Evolutionary conservation across 1,140 invertebrate species (phyloP), one percentile per base, ranked within the genome.

Genomic region (Heliothis virescens): DNA sequence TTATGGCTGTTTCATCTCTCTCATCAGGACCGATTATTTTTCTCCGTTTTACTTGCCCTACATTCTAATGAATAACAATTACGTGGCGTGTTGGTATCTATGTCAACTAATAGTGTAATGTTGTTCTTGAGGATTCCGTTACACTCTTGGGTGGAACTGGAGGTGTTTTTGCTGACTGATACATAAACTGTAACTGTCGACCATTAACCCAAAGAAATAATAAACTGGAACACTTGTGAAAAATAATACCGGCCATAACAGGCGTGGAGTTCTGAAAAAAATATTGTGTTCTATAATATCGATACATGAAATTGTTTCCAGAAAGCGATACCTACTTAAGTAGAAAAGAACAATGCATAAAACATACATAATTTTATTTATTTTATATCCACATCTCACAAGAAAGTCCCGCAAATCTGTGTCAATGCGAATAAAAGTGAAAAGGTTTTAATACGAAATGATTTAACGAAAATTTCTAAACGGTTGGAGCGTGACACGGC

Each of bases 381-480:
- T 48, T 18, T 18, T 16, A 48, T 29, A 52, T 29, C 47, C 60
- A 52, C 41, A 53, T 52, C 47, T n/a, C 48, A 76, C 48, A 52
- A 29, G 50, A 67, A 78, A 78, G 52, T 59, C 47, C 16, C 52
- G 29, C 15, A 7, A 69, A 48, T 47, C 63, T 18, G 75, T 78
- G 75, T 69, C 75, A 78, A 78, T 57, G 15, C 16, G 50, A 67
- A 69, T 59, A 72, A 83, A 84, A 81, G 81, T 82, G 81, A 82
- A 79, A 82, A 71, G 48, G 21, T 77, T 67, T 71, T 26, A 75
- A 75, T 75, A 53, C 52, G n/a, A 69, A 60, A 62, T 75, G 52
- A 63, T 76, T 75, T 76, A 65, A 76, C 60, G 59, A 34, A 65
- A 65, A 76, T 76, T 76, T 76, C 74, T 76, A 76, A 76, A 76